Conservation (phyloP, 2,113 vertebrate species). For the Pleuronectes platessa region DNA sequence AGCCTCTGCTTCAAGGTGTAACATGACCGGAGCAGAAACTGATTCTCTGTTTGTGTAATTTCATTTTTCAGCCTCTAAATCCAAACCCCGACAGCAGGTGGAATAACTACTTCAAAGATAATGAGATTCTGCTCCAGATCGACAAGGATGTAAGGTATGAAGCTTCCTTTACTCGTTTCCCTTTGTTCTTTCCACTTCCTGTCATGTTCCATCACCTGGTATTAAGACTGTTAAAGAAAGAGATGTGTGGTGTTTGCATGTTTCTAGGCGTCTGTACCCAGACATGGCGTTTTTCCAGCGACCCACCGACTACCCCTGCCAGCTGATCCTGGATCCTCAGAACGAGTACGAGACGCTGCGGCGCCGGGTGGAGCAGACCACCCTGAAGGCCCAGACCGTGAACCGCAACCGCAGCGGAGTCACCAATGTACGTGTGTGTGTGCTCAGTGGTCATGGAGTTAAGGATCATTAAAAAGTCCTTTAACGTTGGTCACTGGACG, state of each 20-base stretch:
- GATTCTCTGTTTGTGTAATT: not conserved
- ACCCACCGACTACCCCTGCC: slow-evolving; percentile 93
- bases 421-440: slow-evolving; percentile 88
- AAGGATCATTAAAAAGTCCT: too few relatives aligned
- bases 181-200: too few relatives aligned
- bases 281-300: slow-evolving; percentile 98
- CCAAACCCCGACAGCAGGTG: slow-evolving; percentile 96
- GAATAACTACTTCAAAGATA: slow-evolving; percentile 99
- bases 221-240: not conserved
- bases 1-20: too few relatives aligned
- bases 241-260: not conserved
- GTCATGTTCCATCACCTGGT: not conserved
- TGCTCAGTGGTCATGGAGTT: not conserved
- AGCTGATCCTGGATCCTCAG: slow-evolving; percentile 94
- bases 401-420: slow-evolving; percentile 95
- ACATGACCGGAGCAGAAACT: too few relatives aligned
- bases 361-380: slow-evolving; percentile 93
- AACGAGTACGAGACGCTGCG: slow-evolving; percentile 97
- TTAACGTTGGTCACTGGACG: too few relatives aligned
- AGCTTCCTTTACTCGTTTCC: not conserved
- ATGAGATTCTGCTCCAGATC: slow-evolving; percentile 96
- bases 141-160: slow-evolving; percentile 97
- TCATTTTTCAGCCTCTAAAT: slow-evolving; percentile 88
- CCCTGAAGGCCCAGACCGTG: slow-evolving; percentile 94
- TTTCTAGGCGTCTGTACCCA: slow-evolving; percentile 91